Percentiles rank a stretch among this genome's conserved stretches.
Conservation (phyloP, 2,888 invertebrate genomes). For the Bugulina stolonifera region DNA sequence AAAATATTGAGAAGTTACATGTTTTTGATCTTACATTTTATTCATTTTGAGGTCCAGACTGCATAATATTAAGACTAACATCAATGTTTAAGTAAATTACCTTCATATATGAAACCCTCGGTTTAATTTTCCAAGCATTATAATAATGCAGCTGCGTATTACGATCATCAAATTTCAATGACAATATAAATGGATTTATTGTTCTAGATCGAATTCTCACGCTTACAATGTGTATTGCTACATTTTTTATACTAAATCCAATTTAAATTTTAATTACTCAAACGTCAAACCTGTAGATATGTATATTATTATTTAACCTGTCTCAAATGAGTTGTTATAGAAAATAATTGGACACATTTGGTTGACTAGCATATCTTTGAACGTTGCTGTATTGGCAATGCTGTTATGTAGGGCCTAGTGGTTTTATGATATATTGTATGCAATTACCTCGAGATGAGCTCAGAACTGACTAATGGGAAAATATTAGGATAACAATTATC, state of each 20-base stretch:
- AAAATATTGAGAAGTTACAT: not conserved
- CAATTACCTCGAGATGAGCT: too few species aligned
- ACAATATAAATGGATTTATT: slow-evolving; percentile 5
- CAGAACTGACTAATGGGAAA: too few species aligned
- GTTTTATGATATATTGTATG: too few species aligned
- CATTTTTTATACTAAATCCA: not conserved
- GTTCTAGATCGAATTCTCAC: not conserved
- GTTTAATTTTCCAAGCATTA: not conserved
- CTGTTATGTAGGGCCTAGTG: too few species aligned
- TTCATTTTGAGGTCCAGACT: slow-evolving; percentile 23
- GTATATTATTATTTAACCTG: slow-evolving; percentile 6
- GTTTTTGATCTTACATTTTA: slow-evolving; percentile 21
- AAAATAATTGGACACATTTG: not conserved
- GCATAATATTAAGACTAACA: not conserved
- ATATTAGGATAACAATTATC: too few species aligned
- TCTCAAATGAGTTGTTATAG: not conserved
- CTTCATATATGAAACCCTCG: slow-evolving; percentile 12
- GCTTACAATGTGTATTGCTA: not conserved
- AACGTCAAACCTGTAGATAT: not conserved
- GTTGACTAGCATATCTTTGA: not conserved
- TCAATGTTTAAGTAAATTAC: slow-evolving; percentile 10
- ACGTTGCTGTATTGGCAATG: not conserved
- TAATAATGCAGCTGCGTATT: slow-evolving; percentile 2
- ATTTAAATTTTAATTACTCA: slow-evolving; percentile 23
- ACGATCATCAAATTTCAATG: not conserved